Evolutionary conservation across 1,140 invertebrate genomes (phyloP), one percentile per base, ranked within the genome.

Genomic region (Drosophila pectinifera): DNA sequence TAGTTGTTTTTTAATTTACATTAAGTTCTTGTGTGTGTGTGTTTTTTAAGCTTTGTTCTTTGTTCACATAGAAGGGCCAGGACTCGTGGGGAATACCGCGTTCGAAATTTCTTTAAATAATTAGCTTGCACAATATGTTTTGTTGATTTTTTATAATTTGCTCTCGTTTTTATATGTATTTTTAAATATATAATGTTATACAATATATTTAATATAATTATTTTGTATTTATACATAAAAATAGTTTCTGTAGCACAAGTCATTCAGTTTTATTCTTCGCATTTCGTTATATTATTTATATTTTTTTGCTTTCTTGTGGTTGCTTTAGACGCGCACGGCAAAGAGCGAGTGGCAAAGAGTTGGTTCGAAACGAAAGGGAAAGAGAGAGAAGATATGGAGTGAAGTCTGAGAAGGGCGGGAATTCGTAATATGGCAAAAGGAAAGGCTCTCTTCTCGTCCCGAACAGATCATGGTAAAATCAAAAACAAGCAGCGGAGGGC

Each of bases 161-260:
- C 56, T 63, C 56, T 68, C 42, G 48, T 31, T 65, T 61, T 63
- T 73, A 45, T 48, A 20, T 53, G 49, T 67, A 48, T 70, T 64
- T 78, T 61, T 75, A 59, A 62, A 28, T 55, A 74, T 75, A 65
- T 65, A 70, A 68, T 70, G 68, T 83, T 83, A 59, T 57, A 82
- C 51, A 83, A 78, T 88, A 78, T 51, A 36, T 76, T 81, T 73
- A 36, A 51, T 69, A 80, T 67, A 75, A 70, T 64, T 76, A 80
- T 63, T 81, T 81, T 72, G 22, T 81, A 70, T 88, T 80, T 77
- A 75, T 65, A 86, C 78, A 85, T 74, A 70, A 81, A 85, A 74
- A 82, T 75, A 74, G 61, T 78, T 72, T 70, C 64, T 72, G 64
- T 70, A 80, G 80, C 80, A 82, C 70, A 75, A 62, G 39, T 70